Conservation (phyloP, 2,888 invertebrate species). For the Boloria selene region DNA sequence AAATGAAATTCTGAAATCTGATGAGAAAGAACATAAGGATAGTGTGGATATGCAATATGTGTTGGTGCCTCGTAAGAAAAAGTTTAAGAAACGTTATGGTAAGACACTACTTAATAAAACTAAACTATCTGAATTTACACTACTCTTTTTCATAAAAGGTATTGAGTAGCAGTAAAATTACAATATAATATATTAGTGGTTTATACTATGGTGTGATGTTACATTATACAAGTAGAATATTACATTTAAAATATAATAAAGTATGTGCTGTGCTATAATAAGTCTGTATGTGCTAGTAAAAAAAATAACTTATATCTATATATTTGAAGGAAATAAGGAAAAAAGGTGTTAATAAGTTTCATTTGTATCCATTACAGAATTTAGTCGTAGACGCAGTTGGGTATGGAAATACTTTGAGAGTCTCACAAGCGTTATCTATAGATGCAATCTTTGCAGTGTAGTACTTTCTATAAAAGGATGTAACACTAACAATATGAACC, state of each 20-base stretch:
- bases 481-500: conserved; percentile 76
- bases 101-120: conserved; percentile 9
- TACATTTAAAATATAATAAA: background rate
- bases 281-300: too few relatives aligned
- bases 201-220: background rate
- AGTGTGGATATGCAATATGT: conserved; percentile 56
- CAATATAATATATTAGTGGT: background rate
- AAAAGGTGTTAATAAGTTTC: too few relatives aligned
- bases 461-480: conserved; percentile 75
- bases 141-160: too few relatives aligned
- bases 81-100: conserved; percentile 38
- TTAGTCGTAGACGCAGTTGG: conserved; percentile 70
- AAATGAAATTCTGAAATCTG: conserved; percentile 38
- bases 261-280: too few relatives aligned
- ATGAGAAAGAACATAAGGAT: conserved; percentile 42
- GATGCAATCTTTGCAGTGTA: conserved; percentile 68
- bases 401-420: conserved; percentile 77
- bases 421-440: conserved; percentile 68
- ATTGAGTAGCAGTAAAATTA: too few relatives aligned
- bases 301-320: background rate
- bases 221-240: background rate
- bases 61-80: conserved; percentile 51
- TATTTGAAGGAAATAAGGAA: background rate
- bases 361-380: conserved; percentile 49
- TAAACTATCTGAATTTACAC: too few relatives aligned